Base-by-base conservation (phyloP, 2,888 invertebrate genomes). In the Chrysolina haemoptera region DNA sequence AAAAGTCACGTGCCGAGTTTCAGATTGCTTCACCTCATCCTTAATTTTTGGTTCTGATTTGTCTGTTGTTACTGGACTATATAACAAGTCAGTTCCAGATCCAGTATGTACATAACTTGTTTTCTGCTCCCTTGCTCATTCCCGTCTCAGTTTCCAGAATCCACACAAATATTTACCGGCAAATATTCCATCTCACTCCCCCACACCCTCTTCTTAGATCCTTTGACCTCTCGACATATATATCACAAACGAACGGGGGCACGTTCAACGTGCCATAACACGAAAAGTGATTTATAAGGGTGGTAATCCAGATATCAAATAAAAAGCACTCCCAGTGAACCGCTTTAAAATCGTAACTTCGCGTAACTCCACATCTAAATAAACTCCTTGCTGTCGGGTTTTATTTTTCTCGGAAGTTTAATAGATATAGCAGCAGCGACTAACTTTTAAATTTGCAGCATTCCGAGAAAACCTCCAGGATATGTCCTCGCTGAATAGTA, bases 231-330 rank as follows among this genome's bases (percentile, higher is more conserved):
- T 8, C 35, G 35, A 35, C 8, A 8, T 6, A 35, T 8, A 35
- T 35, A 6, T 35, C 35, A 20, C 10, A 20, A 20, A 20, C 10
- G 53, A 53, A 20, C 11, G 53, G 18, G 27, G 16, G 27, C 59
- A 27, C 22, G 10, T 27, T 22, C n/a, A 27, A 59, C 14, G 59
- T n/a, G 22, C n/a, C 59, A n/a, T 59, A 59, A 27, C 22, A 27
- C 27, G 22, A 59, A 53, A 59, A 59, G n/a, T 27, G 27, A 12
- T 59, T 59, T n/a, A 59, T 27, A 2, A 59, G n/a, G 27, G 14
- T 14, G 2, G 22, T 59, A 35, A 59, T 59, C 35, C 10, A 27
- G 22, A 59, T 59, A 59, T 59, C 27, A 59, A 59, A 59, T 59
- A 59, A 59, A 59, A 59, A 59, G 35, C 59, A n/a, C 27, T 1